Evolutionary conservation across 2,888 invertebrate genomes (phyloP).

Genomic region (Maniola hyperantus): DNA sequence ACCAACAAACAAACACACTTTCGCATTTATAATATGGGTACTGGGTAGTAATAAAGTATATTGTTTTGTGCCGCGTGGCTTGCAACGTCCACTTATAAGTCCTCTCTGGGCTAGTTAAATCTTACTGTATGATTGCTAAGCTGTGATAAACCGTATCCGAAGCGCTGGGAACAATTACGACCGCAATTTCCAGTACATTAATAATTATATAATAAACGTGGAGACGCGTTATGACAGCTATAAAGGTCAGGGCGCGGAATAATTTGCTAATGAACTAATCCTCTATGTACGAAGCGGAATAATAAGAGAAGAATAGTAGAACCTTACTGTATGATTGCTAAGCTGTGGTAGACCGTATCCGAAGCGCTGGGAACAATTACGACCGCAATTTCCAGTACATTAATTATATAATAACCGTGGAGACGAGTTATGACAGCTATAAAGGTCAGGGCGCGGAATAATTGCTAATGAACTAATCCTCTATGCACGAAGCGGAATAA

Average conservation of each 20-base stretch:
- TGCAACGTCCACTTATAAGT: too few species aligned
- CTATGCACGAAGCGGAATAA: constrained; percentile 6
- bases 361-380: constrained; percentile 30
- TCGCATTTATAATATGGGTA: too few species aligned
- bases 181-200: constrained; percentile 37
- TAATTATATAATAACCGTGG: constrained; percentile 36
- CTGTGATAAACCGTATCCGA: not conserved
- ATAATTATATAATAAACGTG: constrained; percentile 36
- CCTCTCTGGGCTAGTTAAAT: too few species aligned
- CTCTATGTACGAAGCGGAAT: constrained; percentile 9
- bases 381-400: constrained; percentile 35
- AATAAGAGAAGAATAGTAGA: not conserved
- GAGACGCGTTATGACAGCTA: constrained; percentile 34
- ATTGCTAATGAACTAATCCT: constrained; percentile 18
- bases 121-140: not conserved
- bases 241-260: constrained; percentile 28
- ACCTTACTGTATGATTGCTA: not conserved
- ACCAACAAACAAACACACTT: too few species aligned
- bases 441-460: constrained; percentile 27
- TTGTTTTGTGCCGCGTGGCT: too few species aligned
- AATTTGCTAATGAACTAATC: constrained; percentile 19
- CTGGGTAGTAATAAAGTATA: too few species aligned
- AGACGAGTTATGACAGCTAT: constrained; percentile 35
- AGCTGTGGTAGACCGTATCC: not conserved
- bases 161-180: constrained; percentile 30